Evolutionary conservation across 2,888 invertebrate species (phyloP).

Genomic region (Choreutis nemorana): DNA sequence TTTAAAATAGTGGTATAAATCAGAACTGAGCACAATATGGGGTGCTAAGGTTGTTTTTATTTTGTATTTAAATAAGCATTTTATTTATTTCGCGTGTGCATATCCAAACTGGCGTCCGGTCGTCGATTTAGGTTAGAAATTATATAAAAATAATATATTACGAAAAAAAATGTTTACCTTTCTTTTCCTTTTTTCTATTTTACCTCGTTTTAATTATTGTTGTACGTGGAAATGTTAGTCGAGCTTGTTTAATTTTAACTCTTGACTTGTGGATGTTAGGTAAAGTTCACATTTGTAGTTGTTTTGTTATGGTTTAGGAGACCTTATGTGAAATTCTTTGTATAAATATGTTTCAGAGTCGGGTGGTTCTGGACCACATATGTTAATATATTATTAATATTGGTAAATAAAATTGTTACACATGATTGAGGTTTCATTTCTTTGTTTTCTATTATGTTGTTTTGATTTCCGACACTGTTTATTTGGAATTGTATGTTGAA

Average conservation of each 20-base stretch:
- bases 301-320: constrained; percentile 58
- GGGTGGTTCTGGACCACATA: constrained; percentile 62
- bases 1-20: too few species aligned
- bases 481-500: too few species aligned
- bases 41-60: too few species aligned
- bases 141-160: constrained; percentile 48
- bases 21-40: too few species aligned
- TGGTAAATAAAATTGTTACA: constrained; percentile 67
- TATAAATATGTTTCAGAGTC: constrained; percentile 62
- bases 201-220: constrained; percentile 51
- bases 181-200: constrained; percentile 32
- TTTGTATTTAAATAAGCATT: too few species aligned
- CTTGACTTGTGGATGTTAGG: constrained; percentile 27
- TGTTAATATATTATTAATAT: constrained; percentile 67
- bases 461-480: background rate
- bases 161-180: constrained; percentile 38
- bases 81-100: background rate
- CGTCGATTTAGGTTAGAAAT: constrained; percentile 29
- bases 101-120: constrained; percentile 18
- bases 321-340: constrained; percentile 61
- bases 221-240: constrained; percentile 33
- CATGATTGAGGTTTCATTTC: constrained; percentile 37
- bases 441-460: constrained; percentile 12
- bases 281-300: constrained; percentile 39
- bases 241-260: constrained; percentile 29